Evolutionary conservation across 92 coral and sea anemone genomes (phyloP), one percentile per base, ranked within the genome.

Genomic region (Metridium senile): DNA sequence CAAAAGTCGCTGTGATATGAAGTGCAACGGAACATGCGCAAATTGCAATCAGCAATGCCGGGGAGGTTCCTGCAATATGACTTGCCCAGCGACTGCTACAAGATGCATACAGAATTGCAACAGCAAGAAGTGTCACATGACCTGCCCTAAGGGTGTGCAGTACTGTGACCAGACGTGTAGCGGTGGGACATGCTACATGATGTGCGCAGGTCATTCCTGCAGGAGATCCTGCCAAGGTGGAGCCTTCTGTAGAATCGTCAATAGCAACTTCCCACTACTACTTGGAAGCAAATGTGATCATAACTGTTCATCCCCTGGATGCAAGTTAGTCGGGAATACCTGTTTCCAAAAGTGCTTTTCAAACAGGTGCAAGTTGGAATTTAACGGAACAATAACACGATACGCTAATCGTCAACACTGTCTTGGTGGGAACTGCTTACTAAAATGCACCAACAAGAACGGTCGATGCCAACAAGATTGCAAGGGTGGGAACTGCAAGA

Each of bases 121-220:
- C 56, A 76, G 59, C n/a, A 81, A 87, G n/a, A 87, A 62, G 66
- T 87, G 91, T 64, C 62, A 43, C 13, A 83, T 87, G 91, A 76
- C 49, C 66, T 87, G 91, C 32, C 91, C 91, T 9, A 63, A 39
- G n/a, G 91, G 91, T 1, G 82, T 78, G 13, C 63, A 79, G 61
- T 17, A 7, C 1, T 87, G 91, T 62, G 58, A 79, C 9, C 88
- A 83, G 47, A 87, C 74, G 7, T 87, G 91, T 58, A 33, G 57
- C 11, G 76, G 82, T 23, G 91, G 91, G 59, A 87, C 76, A 35
- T 83, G 91, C 34, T 26, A 43, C 1, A 68, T 87, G 84, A 64
- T 76, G 33, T 87, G 91, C 33, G 21, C 84, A 10, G 85, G 82
- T 26, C 64, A 74, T 31, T 28, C 19, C 18, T 87, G 91, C 66